Evolutionary conservation across 2,888 invertebrate genomes (phyloP), one percentile per base, ranked within the genome.

Genomic region (Taphrorychus bicolor): DNA sequence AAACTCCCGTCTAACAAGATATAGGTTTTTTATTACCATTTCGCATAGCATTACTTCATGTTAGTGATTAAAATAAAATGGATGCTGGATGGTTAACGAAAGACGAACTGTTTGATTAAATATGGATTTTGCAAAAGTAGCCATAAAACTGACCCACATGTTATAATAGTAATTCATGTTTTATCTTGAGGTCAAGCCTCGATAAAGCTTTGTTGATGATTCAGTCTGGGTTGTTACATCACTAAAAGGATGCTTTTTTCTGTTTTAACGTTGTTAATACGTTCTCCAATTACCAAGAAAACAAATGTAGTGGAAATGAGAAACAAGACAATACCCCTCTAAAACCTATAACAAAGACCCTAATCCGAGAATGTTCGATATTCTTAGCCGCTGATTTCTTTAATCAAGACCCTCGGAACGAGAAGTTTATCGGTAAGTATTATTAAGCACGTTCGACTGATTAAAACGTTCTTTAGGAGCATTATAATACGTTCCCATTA

Each of bases 401-500:
- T 32, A 32, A 32, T 32, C 32, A 32, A 32, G 32, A 32, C 32
- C 11, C 1, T 11, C 11, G 7, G 32, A 32, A 32, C 32, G 32
- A 9, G 32, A 32, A 32, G 32, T 32, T 32, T 11, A 32, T 32
- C 32, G 32, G 32, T 32, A 32, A 32, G 2, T 32, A 32, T 32
- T 32, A 32, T 32, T 32, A 32, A 32, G 32, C 32, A 32, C 32
- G 32, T 32, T 32, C 32, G 11, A 32, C 32, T 9, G 32, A 32
- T 32, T 32, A 32, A 32, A 32, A 32, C 32, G 16, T 48, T 48
- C 48, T 18, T 48, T 17, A 17, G 14, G 18, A 17, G 16, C 48
- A 48, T 48, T 48, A 48, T 14, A 48, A 48, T 48, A 17, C 48
- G 17, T 9, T n/a, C 48, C 48, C 48, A 48, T 48, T 48, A 48